Evolutionary conservation across 1,140 invertebrate species (phyloP).

Genomic region (Drosophila yakuba): DNA sequence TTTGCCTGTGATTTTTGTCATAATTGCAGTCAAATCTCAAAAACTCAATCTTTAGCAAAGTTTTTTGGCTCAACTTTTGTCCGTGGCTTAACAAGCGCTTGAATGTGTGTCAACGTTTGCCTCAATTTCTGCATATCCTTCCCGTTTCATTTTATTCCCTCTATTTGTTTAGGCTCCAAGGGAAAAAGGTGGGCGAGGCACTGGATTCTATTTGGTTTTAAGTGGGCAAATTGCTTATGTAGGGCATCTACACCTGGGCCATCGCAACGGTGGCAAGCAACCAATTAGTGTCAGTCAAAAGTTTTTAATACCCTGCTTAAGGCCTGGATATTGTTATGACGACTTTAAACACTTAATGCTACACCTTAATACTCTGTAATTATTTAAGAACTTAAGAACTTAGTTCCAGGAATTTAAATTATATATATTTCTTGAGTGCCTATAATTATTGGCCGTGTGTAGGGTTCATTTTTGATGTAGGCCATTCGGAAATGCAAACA

Average conservation of each 20-base stretch:
- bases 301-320: constrained; percentile 22
- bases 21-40: constrained; percentile 33
- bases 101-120: constrained; percentile 30
- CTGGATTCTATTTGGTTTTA: constrained; percentile 25
- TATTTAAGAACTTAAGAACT: not conserved
- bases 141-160: not conserved
- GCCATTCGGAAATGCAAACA: not conserved
- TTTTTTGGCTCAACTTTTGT: constrained; percentile 12
- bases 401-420: no score
- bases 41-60: constrained; percentile 21
- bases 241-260: constrained; percentile 19
- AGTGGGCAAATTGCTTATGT: constrained; percentile 29
- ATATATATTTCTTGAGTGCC: not conserved
- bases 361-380: not conserved
- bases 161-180: constrained; percentile 26
- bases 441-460: not conserved
- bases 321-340: not conserved
- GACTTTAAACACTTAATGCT: not conserved
- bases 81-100: constrained; percentile 5
- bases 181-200: not conserved
- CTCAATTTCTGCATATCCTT: not conserved
- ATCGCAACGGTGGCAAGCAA: constrained; percentile 10
- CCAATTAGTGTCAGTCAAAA: constrained; percentile 62
- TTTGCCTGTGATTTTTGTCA: constrained; percentile 9
- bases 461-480: not conserved